These are phyloP conservation scores for Tethya wilhelma DNA, from an alignment of 37 sponge, comb jelly and placozoan species.

Conservation along the genomic window DNA sequence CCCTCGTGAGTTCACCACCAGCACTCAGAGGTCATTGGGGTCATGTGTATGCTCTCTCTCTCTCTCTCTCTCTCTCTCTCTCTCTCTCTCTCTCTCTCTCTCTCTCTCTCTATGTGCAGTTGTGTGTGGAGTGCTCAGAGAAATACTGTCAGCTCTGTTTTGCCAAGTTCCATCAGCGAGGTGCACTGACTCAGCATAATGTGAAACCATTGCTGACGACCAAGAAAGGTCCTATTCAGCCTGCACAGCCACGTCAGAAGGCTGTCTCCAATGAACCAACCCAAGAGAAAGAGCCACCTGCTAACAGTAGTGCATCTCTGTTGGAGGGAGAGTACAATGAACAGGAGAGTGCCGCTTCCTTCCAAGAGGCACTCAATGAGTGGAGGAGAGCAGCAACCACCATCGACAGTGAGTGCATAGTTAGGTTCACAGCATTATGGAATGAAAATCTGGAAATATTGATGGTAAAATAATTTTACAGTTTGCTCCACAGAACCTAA, in stretches of 20 bases:
- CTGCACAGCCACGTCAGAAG: background rate
- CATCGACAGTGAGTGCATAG: no score
- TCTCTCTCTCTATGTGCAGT: slow-evolving; percentile 31
- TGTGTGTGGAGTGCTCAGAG: slow-evolving; percentile 74
- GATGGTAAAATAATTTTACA: no score
- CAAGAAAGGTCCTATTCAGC: background rate
- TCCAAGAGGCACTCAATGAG: slow-evolving; percentile 75
- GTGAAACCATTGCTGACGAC: slow-evolving; percentile 32
- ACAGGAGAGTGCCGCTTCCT: slow-evolving; percentile 64
- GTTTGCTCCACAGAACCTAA: no score
- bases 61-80: background rate
- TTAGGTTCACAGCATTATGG: no score
- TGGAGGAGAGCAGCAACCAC: slow-evolving; percentile 54
- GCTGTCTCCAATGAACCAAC: background rate
- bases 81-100: background rate
- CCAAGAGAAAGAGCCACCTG: background rate
- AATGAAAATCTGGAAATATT: no score
- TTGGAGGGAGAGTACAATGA: slow-evolving; percentile 78
- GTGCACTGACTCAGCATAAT: slow-evolving; percentile 61
- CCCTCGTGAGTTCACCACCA: slow-evolving; percentile 37
- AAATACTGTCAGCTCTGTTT: slow-evolving; percentile 72
- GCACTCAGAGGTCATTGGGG: no score
- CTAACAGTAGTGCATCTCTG: slow-evolving; percentile 20
- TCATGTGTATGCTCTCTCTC: background rate
- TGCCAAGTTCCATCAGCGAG: slow-evolving; percentile 65